A percentile compares a stretch with the other conserved stretches of the same genome.
These are phyloP conservation scores for Carollia perspicillata DNA, from an alignment of 2,113 vertebrate species.

Conservation along the genomic window DNA sequence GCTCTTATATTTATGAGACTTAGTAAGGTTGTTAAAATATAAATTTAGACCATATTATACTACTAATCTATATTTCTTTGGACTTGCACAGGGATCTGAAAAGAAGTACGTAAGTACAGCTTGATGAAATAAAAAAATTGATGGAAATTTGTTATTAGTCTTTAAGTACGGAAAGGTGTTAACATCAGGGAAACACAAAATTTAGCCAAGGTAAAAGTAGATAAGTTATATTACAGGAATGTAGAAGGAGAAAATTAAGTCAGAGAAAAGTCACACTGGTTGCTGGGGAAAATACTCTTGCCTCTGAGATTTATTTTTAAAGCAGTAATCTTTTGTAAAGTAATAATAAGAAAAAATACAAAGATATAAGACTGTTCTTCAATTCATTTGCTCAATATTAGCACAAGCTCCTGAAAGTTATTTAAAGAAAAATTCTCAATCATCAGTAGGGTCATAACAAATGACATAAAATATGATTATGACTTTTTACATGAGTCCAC, in stretches of 20 bases:
- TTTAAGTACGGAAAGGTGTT: conserved; percentile 15
- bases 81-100: not conserved
- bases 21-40: conserved; percentile 21
- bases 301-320: not conserved
- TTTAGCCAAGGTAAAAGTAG: not conserved
- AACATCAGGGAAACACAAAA: not conserved
- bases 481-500: not conserved
- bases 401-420: not conserved
- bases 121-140: conserved; percentile 31
- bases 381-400: not conserved
- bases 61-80: conserved; percentile 19
- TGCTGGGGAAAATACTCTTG: not conserved
- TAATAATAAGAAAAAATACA: not conserved
- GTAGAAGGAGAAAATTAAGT: not conserved
- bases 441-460: not conserved
- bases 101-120: not conserved
- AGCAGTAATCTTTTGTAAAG: not conserved
- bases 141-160: not conserved
- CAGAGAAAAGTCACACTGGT: not conserved
- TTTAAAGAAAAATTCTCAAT: not conserved
- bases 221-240: not conserved
- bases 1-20: not conserved
- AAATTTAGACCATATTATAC: conserved; percentile 3
- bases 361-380: not conserved
- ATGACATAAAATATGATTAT: not conserved